Evolutionary conservation across 1,140 invertebrate species (phyloP), one percentile per base, ranked within the genome.

Genomic region (Drosophila leontia): DNA sequence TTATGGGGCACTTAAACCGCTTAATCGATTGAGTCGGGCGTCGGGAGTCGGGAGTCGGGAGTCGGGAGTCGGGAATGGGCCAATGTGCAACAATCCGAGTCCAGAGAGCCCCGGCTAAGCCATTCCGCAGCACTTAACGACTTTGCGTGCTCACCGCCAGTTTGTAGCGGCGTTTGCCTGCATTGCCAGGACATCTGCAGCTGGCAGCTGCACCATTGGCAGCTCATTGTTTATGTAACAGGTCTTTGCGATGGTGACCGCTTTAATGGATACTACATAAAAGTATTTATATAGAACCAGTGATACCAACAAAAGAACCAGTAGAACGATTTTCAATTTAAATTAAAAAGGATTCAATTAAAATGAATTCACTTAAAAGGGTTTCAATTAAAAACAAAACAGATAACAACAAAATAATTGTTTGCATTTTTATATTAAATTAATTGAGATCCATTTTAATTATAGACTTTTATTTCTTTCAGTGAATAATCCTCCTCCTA

Each of bases 1-100:
- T 82, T 75, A 78, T 70, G 65, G 56, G 64, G 78, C 82, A 81
- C 82, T 85, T 85, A 85, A 85, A 71, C 78, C 78, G 70, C 82
- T 85, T 86, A 81, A 85, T 85, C 78, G 82, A 84, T 80, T 71
- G 64, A 60, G 62, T 42, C 60, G 35, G 69, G 60, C 32, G 32
- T 39, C 12, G 29, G 9, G 35, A 23, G 47, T 45, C 23, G 23
- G 23, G 39, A 23, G 62, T 42, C 60, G 35, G 69, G 60, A 26
- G 32, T 39, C 12, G 29, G 9, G 35, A 23, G 47, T 45, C 23
- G 23, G 23, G 39, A 23, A 23, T 39, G 53, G 63, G 57, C 51
- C 76, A 70, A 67, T 71, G 53, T 67, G 61, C 62, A 79, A 78
- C 58, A 62, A 45, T 48, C 53, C 64, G 57, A 42, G 53, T 62